Conservation (phyloP, 2,797 vertebrate genomes). For the Pempheris klunzingeri region DNA sequence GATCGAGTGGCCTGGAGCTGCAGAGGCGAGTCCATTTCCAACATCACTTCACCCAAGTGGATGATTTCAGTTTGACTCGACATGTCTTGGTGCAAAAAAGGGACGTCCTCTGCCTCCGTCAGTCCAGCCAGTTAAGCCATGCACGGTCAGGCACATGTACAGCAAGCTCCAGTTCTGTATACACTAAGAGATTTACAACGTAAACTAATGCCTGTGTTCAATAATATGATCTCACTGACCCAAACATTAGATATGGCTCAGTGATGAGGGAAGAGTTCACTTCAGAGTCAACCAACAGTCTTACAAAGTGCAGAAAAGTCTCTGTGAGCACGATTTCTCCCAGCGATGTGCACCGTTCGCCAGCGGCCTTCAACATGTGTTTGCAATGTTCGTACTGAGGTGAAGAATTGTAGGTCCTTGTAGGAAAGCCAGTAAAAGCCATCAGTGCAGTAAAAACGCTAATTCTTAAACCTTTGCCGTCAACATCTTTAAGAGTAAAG, state of each 20-base stretch:
- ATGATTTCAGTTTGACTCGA: background rate
- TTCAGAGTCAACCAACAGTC: slow-evolving; percentile 16
- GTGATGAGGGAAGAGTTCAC: background rate
- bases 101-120: background rate
- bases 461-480: too few relatives aligned
- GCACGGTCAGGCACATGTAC: slow-evolving; percentile 40
- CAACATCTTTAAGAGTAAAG: too few relatives aligned
- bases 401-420: too few relatives aligned
- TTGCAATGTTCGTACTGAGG: too few relatives aligned
- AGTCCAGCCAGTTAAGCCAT: slow-evolving; percentile 37
- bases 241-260: slow-evolving; percentile 8
- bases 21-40: background rate
- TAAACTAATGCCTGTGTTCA: slow-evolving; percentile 46
- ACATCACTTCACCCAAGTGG: background rate
- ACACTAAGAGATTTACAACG: slow-evolving; percentile 62
- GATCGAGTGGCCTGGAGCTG: background rate
- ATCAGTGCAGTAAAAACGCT: too few relatives aligned
- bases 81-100: background rate
- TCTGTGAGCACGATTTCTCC: too few relatives aligned
- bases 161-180: slow-evolving; percentile 20
- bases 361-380: too few relatives aligned
- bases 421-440: too few relatives aligned
- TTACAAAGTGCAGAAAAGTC: slow-evolving; percentile 28
- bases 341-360: too few relatives aligned
- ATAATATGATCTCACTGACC: background rate